Base-by-base conservation (phyloP, 2,888 invertebrate species). In the Uloborus plumipes region DNA sequence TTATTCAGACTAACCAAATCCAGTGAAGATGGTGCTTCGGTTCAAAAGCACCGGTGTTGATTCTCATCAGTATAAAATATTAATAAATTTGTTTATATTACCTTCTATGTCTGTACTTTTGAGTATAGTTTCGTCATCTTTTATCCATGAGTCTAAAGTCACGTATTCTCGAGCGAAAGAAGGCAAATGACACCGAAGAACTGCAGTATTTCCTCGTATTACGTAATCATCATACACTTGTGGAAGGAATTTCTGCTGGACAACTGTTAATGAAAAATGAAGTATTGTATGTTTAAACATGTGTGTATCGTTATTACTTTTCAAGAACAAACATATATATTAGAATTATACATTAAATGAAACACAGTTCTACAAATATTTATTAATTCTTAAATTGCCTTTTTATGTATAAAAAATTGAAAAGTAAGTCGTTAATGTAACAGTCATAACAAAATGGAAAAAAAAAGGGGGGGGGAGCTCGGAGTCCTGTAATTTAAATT, bases 91-190 rank as follows among this genome's bases (percentile, higher is more conserved):
- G 9, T 39, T 6, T 39, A 39, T n/a, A 26, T 73, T 55, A 83
- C 83, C 73, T 69, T 53, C 72, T 13, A 73, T 77, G 20, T 83
- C 83, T 4, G 83, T 77, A 22, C 65, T 73, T 62, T 69, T 83
- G 1, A 83, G 50, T 2, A 83, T 62, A 1, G 66, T n/a, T 58
- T 83, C 83, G 13, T 83, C 83, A 47, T 86, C 85, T 91, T 96
- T 93, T 88, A 97, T 92, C 97, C 97, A 97, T 72, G 95, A 94
- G 53, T 95, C 95, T 84, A 94, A 93, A 90, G 93, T 93, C 87
- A 97, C 94, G 89, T 95, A 94, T 87, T 96, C 96, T 85, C 93
- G 92, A 89, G 95, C 94, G 90, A 94, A 95, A 86, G 93, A 92
- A 61, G 97, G 95, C 88, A 97, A 94, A 89, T 94, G 93, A 90